Evolutionary conservation across 2,797 vertebrate species (phyloP), one percentile per base, ranked within the genome.

Genomic region (Hydrocynus forskahlii): DNA sequence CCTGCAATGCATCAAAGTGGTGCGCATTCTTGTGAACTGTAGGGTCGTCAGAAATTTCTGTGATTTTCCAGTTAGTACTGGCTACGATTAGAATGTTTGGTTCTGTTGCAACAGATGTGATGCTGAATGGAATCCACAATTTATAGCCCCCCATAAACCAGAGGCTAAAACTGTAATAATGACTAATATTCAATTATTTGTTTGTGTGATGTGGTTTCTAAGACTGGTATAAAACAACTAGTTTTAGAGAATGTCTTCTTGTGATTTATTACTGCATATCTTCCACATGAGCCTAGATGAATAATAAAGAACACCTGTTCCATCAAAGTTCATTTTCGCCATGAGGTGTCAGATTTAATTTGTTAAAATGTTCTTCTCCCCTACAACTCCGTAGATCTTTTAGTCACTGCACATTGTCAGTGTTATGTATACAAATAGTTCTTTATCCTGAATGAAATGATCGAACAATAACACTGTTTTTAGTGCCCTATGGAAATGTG

Each of bases 121-220:
- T 60, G 16, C 21, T 62, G 14, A 63, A 19, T 55, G 21, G 48
- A 66, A 80, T 66, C 40, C n/a, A 63, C 57, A 52, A 52, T 52
- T 60, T 74, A 43, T 43, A 64, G 70, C 52, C n/a, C 12, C 43
- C 17, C 23, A 5, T 14, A 66, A 74, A 74, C 45, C 50, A 64
- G 29, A 43, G 60, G 38, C 23, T 80, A 57, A 75, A 59, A 59
- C 40, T 74, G 52, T 35, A 48, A 35, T 16, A 43, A 59, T 75
- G 52, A 75, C 69, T 66, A 67, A 80, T 79, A 38, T 50, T 14
- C 17, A 57, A 9, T 50, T 69, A 69, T 45, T 29, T 14, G 13
- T n/a, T n/a, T 4, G 67, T 62, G 23, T 29, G 13, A 35, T 63
- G 9, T 8, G 16, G 13, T 57, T 3, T 3, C 40, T 21, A 78